phyloP scores from a whole-genome alignment of 2,888 invertebrate species.

The Folsomia manolachei region DNA sequence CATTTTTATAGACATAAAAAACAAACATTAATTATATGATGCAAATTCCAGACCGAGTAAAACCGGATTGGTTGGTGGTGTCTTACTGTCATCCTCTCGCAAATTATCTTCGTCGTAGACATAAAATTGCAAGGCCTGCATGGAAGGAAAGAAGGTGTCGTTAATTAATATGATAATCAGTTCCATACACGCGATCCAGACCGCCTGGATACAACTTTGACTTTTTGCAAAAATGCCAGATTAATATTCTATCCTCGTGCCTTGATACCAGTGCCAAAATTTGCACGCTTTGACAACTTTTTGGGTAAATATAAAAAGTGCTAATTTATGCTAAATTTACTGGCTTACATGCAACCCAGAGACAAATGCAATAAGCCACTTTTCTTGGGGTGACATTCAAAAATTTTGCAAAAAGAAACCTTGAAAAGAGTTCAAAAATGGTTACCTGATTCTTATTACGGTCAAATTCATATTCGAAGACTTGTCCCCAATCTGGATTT shows the following conservation, averaged over 20 bases:
- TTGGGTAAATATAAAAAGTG: neutral
- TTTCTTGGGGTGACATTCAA: too few relatives aligned
- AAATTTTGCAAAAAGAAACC: neutral
- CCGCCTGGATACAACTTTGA: slow-evolving; percentile 4
- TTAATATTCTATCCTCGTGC: neutral
- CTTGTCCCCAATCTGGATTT: slow-evolving; percentile 38
- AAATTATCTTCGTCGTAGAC: slow-evolving; percentile 29
- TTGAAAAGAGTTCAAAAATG: neutral
- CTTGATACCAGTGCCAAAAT: neutral
- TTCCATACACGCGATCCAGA: neutral
- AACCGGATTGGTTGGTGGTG: neutral
- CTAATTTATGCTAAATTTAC: neutral
- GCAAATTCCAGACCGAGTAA: too few relatives aligned
- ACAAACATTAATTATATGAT: too few relatives aligned
- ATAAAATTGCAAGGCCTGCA: slow-evolving; percentile 27
- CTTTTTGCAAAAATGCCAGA: neutral
- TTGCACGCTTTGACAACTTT: neutral
- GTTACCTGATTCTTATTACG: slow-evolving; percentile 34
- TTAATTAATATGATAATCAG: neutral
- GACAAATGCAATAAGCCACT: too few relatives aligned
- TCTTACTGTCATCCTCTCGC: slow-evolving; percentile 33
- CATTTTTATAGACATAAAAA: too few relatives aligned
- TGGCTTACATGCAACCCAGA: neutral
- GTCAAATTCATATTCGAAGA: slow-evolving; percentile 39
- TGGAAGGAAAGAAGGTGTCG: neutral